These are phyloP conservation scores for Hirtodrosophila duncani DNA, from an alignment of 2,888 invertebrate species.

Conservation along the genomic window DNA sequence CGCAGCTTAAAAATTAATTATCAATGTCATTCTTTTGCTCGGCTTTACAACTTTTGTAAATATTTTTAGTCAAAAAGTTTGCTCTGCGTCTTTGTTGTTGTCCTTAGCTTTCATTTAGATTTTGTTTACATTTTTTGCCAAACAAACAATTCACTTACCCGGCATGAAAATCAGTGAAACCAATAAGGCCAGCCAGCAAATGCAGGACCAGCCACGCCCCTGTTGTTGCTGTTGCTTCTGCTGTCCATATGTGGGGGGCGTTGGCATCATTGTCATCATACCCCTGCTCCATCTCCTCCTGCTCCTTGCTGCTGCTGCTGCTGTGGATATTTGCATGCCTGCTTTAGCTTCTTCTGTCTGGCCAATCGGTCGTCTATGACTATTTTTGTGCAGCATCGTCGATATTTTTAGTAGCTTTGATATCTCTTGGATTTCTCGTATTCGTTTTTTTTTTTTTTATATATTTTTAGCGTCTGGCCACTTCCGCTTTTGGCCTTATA, in stretches of 20 bases:
- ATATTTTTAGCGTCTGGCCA: slow-evolving; percentile 16
- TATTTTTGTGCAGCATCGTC: slow-evolving; percentile 35
- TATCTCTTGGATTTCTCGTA: slow-evolving; percentile 3
- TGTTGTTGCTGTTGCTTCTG: slow-evolving; percentile 28
- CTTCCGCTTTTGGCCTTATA: slow-evolving; percentile 53
- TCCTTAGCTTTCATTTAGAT: slow-evolving; percentile 48
- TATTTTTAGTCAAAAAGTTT: slow-evolving; percentile 54
- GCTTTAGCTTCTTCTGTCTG: slow-evolving; percentile 5
- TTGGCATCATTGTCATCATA: slow-evolving; percentile 17
- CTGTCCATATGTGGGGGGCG: slow-evolving; percentile 17
- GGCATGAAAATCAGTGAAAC: slow-evolving; percentile 53
- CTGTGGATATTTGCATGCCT: slow-evolving; percentile 37
- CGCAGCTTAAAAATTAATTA: slow-evolving; percentile 70
- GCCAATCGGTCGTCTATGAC: slow-evolving; percentile 18
- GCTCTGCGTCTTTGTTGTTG: slow-evolving; percentile 31
- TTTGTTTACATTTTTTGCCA: not conserved
- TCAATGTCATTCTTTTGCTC: slow-evolving; percentile 60
- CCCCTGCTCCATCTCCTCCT: slow-evolving; percentile 13
- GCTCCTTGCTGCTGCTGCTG: slow-evolving; percentile 17
- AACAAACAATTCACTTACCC: slow-evolving; percentile 49
- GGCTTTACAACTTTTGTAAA: slow-evolving; percentile 48
- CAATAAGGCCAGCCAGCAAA: slow-evolving; percentile 50
- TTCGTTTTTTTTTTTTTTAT: slow-evolving; percentile 10
- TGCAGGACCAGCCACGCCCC: slow-evolving; percentile 36
- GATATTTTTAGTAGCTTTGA: slow-evolving; percentile 26